phyloP scores from a whole-genome alignment of 2,888 invertebrate genomes.

The Augiades crinisus region DNA sequence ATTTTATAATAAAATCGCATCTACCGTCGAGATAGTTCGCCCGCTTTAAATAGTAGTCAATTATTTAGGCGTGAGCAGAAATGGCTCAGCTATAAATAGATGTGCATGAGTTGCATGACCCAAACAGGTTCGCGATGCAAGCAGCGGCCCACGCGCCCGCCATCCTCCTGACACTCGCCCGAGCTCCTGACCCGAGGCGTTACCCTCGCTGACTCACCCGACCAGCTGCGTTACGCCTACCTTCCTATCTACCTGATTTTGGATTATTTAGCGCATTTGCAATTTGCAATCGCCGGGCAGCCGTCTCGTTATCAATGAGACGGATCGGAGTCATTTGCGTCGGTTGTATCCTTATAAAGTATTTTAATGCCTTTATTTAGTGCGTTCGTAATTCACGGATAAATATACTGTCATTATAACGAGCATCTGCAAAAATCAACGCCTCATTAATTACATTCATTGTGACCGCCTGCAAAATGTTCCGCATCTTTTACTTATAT shows the following conservation, averaged over 20 bases:
- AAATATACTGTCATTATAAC: no score
- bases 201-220: constrained; percentile 57
- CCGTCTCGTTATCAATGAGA: constrained; percentile 20
- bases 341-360: not conserved
- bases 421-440: no score
- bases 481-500: no score
- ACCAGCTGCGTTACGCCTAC: constrained; percentile 35
- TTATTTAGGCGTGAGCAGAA: constrained; percentile 55
- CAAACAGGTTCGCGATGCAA: constrained; percentile 72
- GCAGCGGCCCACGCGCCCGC: constrained; percentile 60
- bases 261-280: constrained; percentile 12
- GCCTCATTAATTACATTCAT: no score
- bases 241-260: constrained; percentile 24
- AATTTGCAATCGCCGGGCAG: not conserved
- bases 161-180: constrained; percentile 49
- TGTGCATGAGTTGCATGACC: constrained; percentile 70
- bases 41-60: constrained; percentile 54
- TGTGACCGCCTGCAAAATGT: no score
- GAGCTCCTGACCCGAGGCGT: constrained; percentile 44
- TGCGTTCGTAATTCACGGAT: no score
- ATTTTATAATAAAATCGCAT: not conserved
- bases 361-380: not conserved
- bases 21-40: constrained; percentile 25
- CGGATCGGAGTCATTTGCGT: not conserved
- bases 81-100: constrained; percentile 67